Conservation (phyloP, 2,113 vertebrate genomes). For the Coturnix japonica region DNA sequence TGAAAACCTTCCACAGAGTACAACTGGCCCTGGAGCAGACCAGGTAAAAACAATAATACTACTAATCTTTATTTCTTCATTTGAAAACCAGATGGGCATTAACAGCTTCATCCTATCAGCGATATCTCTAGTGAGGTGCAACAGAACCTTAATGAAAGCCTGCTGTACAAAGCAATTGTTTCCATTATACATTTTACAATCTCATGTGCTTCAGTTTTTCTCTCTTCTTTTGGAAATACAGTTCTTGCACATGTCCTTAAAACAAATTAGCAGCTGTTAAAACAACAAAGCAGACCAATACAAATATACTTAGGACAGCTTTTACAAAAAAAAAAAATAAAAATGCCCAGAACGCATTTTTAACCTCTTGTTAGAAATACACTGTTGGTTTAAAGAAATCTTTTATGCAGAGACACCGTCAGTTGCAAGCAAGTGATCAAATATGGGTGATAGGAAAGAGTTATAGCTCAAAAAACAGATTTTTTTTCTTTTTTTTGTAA, state of each 20-base stretch:
- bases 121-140: background rate
- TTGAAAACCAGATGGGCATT: background rate
- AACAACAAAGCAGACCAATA: slow-evolving; percentile 33
- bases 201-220: background rate
- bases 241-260: background rate
- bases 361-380: slow-evolving; percentile 39
- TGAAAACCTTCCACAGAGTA: fast-evolving
- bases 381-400: background rate
- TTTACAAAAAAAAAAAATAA: slow-evolving; percentile 41
- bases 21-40: background rate
- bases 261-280: slow-evolving; percentile 21
- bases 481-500: background rate
- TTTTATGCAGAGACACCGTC: background rate
- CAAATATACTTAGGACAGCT: background rate
- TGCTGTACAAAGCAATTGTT: background rate
- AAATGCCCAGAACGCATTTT: background rate
- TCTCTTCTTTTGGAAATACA: background rate
- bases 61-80: background rate
- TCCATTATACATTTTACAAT: background rate
- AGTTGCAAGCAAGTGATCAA: slow-evolving; percentile 33
- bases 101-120: slow-evolving; percentile 6
- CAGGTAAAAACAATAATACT: background rate
- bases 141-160: background rate
- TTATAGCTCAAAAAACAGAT: background rate
- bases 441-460: background rate